Percentiles rank a stretch among this genome's conserved stretches.
Conservation (phyloP, 2,888 invertebrate species). For the Cecidostiba fungosa region DNA sequence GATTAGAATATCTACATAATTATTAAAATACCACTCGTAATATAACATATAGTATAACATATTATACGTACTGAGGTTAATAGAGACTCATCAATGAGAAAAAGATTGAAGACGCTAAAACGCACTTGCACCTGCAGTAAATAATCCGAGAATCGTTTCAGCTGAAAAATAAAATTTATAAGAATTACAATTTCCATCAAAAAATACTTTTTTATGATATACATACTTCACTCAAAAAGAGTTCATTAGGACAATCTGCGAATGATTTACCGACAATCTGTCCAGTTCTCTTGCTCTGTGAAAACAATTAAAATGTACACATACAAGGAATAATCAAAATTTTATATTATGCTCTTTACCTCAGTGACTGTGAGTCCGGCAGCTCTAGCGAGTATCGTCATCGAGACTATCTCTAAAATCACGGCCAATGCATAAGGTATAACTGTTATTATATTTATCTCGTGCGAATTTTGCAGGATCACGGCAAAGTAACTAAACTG, state of each 20-base stretch:
- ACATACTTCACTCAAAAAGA: neutral
- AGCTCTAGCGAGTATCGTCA: neutral
- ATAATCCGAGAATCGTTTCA: neutral
- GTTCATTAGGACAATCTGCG: too few species aligned
- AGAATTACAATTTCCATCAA: too few species aligned
- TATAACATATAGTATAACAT: too few species aligned
- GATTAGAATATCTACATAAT: neutral
- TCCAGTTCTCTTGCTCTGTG: neutral
- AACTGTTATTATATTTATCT: too few species aligned
- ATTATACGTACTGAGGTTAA: constrained; percentile 1
- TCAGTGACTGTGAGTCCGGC: neutral
- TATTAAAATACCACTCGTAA: neutral
- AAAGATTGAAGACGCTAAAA: constrained; percentile 20
- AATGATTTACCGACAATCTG: neutral
- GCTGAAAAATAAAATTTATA: neutral
- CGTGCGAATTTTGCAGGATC: too few species aligned
- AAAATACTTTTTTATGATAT: too few species aligned
- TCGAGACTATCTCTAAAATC: too few species aligned
- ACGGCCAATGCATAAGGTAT: too few species aligned
- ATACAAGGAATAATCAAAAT: neutral
- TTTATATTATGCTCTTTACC: neutral
- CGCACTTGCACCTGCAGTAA: neutral
- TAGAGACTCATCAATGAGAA: constrained; percentile 19
- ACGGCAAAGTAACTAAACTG: neutral
- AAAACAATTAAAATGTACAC: too few species aligned